Evolutionary conservation across 2,888 invertebrate species (phyloP), one percentile per base, ranked within the genome.

Genomic region (Sarcophaga rosellei): DNA sequence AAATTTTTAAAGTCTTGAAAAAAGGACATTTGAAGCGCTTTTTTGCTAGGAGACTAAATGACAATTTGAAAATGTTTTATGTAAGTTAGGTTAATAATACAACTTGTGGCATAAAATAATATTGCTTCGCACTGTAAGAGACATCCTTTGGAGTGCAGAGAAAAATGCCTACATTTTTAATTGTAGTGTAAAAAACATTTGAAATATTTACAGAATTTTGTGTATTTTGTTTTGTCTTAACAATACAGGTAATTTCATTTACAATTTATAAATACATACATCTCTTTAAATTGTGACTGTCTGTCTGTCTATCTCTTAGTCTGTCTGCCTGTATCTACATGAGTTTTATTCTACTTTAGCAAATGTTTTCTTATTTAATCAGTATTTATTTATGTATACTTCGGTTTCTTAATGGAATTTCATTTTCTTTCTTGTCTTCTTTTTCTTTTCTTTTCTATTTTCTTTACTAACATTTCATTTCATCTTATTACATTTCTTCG

Each of bases 341-440:
- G 15, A 53, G 15, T 63, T 65, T 11, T 44, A 53, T 76, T n/a
- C 65, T 62, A 53, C 76, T 77, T 68, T 68, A 45, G 47, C 63
- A 77, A 72, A 81, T 77, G 59, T 73, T 53, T 53, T 77, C 73
- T 68, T 77, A 66, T 74, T 76, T 85, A 81, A 81, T 77, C 81
- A 77, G 85, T 81, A 81, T 85, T 81, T 85, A 77, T 81, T 84
- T 81, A 81, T 80, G 73, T 81, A 70, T 68, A 69, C 35, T 77
- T 45, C 59, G 81, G 77, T 69, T 80, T 68, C 69, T 74, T 81
- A 84, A 81, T 81, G 81, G 63, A 45, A 74, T 81, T 77, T 66
- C n/a, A 66, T 69, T 61, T 80, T 73, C 53, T 70, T 63, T 23
- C 47, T 47, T 20, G 8, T 63, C n/a, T 20, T 78, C 57, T 57